A percentile compares a stretch with the other conserved stretches of the same genome.
phyloP scores from a whole-genome alignment of 2,888 invertebrate species.

The Xestia xanthographa region DNA sequence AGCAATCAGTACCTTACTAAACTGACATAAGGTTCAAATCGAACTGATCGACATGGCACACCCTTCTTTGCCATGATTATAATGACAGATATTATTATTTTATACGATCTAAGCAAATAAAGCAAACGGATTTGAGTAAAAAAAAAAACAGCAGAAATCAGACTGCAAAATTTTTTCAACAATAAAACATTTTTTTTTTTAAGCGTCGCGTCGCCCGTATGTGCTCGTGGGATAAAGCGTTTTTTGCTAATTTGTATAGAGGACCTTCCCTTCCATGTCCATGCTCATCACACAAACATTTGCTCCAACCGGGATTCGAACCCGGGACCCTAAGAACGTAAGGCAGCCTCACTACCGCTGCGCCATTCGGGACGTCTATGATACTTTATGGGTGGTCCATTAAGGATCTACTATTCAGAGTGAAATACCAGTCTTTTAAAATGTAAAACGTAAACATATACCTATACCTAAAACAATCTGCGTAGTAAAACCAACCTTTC shows the following conservation, averaged over 20 bases:
- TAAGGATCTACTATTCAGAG: neutral
- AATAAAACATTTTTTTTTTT: neutral
- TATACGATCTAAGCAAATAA: slow-evolving; percentile 1
- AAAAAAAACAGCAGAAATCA: neutral
- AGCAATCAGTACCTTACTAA: slow-evolving; percentile 3
- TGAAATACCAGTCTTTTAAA: neutral
- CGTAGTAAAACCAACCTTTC: slow-evolving; percentile 13
- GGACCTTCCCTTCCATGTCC: too few species aligned
- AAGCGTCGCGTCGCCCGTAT: neutral
- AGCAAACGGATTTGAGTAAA: neutral
- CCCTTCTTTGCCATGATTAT: neutral
- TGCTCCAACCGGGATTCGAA: too few species aligned
- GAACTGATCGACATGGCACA: neutral
- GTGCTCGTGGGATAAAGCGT: neutral
- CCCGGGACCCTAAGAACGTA: too few species aligned
- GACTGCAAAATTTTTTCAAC: neutral
- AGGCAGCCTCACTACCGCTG: too few species aligned
- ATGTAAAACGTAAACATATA: neutral
- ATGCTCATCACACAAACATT: too few species aligned
- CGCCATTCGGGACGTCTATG: too few species aligned
- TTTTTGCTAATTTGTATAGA: neutral
- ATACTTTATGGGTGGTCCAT: neutral
- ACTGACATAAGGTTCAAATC: slow-evolving; percentile 15
- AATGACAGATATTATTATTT: neutral
- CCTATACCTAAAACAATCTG: neutral